Percentiles rank a stretch among this genome's conserved stretches.
Conservation (phyloP, 92 coral and sea anemone genomes). For the Bergia sp. region DNA sequence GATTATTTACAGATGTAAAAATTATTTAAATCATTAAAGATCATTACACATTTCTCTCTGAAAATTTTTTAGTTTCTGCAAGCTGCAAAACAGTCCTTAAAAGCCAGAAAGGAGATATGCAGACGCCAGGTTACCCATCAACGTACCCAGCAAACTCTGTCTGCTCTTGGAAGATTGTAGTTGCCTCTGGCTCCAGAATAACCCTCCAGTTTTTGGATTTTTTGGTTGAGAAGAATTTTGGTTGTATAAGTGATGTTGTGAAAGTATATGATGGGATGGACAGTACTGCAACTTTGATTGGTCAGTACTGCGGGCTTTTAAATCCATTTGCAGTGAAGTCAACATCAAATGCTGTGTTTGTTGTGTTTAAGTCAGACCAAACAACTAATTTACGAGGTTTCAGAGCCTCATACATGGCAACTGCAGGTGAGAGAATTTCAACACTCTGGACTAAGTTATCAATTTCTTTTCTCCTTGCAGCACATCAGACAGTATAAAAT, state of each 20-base stretch:
- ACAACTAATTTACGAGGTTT: constrained; percentile 70
- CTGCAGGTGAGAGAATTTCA: constrained; percentile 34
- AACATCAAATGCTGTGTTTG: constrained; percentile 60
- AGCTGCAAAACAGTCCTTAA: constrained; percentile 39
- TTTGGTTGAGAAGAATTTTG: constrained; percentile 57
- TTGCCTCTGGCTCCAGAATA: constrained; percentile 68
- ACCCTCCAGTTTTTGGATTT: constrained; percentile 66
- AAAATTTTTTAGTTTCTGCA: constrained; percentile 35
- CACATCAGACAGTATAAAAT: too few relatives aligned
- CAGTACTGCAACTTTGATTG: constrained; percentile 51
- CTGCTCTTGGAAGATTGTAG: constrained; percentile 83
- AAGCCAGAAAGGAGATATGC: constrained; percentile 58
- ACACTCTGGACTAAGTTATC: too few relatives aligned
- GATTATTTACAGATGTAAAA: too few relatives aligned
- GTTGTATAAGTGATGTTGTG: constrained; percentile 66
- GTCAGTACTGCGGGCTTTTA: constrained; percentile 72
- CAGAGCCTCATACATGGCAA: constrained; percentile 57
- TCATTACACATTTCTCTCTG: too few relatives aligned
- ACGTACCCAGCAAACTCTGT: constrained; percentile 53
- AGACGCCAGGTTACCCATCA: constrained; percentile 75
- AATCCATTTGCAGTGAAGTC: constrained; percentile 64
- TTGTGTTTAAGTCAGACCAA: constrained; percentile 66
- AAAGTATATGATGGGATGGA: constrained; percentile 76
- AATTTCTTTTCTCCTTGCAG: too few relatives aligned
- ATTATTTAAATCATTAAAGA: too few relatives aligned